A percentile compares a stretch with the other conserved stretches of the same genome.
phyloP scores from a whole-genome alignment of 2,888 invertebrate species.

The Meta bourneti region DNA sequence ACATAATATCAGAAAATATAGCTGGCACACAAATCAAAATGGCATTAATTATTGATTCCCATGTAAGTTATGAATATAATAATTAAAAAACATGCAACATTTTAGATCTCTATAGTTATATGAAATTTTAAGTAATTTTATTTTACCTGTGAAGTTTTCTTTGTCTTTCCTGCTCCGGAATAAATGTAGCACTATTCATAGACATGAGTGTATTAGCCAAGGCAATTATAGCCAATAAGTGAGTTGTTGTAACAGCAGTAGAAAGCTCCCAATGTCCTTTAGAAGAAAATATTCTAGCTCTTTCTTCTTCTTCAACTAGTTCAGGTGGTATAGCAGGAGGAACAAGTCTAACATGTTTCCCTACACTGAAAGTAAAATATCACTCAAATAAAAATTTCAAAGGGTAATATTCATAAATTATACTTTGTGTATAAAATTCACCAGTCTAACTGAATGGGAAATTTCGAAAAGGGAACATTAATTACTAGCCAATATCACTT shows the following conservation, averaged over 20 bases:
- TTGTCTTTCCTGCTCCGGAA: slow-evolving; percentile 83
- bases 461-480: too few relatives aligned
- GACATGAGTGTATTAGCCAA: slow-evolving; percentile 98
- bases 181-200: slow-evolving; percentile 94
- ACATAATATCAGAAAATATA: neutral
- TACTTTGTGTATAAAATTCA: too few relatives aligned
- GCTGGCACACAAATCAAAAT: too few relatives aligned
- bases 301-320: slow-evolving; percentile 87
- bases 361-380: slow-evolving; percentile 41
- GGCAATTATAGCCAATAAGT: slow-evolving; percentile 95
- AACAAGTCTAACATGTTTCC: slow-evolving; percentile 78
- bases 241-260: slow-evolving; percentile 96
- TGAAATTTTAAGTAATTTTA: too few relatives aligned
- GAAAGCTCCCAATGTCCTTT: slow-evolving; percentile 97
- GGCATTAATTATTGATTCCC: too few relatives aligned
- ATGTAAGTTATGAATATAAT: too few relatives aligned
- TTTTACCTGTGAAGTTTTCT: slow-evolving; percentile 78
- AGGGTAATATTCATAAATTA: too few relatives aligned
- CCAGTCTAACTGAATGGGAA: too few relatives aligned
- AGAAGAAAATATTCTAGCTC: slow-evolving; percentile 91
- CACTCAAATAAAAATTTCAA: too few relatives aligned
- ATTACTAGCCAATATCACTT: too few relatives aligned
- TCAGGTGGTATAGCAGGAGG: slow-evolving; percentile 82
- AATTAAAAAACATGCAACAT: too few relatives aligned
- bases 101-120: too few relatives aligned